These are phyloP conservation scores for Malurus cyaneus DNA, from an alignment of 2,113 vertebrate species.

Conservation along the genomic window DNA sequence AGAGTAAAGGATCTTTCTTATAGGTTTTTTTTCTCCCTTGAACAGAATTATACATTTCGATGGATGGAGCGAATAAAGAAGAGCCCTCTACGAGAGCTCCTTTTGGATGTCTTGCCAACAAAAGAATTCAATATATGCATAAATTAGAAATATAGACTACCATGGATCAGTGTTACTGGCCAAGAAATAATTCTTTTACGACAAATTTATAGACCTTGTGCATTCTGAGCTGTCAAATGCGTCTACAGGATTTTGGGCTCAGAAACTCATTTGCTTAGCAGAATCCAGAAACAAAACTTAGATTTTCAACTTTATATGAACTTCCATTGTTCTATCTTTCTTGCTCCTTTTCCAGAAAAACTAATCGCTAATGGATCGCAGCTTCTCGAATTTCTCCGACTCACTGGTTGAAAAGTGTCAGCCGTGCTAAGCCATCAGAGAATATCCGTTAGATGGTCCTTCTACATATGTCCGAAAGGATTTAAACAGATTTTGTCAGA, in stretches of 20 bases:
- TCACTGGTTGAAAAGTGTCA: background rate
- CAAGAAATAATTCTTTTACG: conserved; percentile 53
- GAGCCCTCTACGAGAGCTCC: background rate
- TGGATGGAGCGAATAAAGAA: background rate
- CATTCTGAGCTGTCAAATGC: conserved; percentile 10
- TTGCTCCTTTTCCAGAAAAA: background rate
- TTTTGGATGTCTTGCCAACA: background rate
- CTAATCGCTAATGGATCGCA: background rate
- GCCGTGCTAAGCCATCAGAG: background rate
- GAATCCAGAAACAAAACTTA: conserved; percentile 26
- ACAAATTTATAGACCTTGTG: conserved; percentile 47
- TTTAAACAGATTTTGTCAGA: background rate
- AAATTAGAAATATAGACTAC: conserved; percentile 22
- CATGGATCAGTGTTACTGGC: conserved; percentile 40
- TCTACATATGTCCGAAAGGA: background rate
- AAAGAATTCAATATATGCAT: conserved; percentile 25
- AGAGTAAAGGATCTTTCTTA: background rate
- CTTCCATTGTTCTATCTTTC: background rate
- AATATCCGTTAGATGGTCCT: background rate
- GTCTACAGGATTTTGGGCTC: conserved; percentile 14
- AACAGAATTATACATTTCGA: conserved; percentile 5
- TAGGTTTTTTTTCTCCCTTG: background rate
- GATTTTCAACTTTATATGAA: background rate
- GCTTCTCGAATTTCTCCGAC: background rate
- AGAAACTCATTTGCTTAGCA: background rate